Evolutionary conservation across 2,113 vertebrate species (phyloP).

Genomic region (Odocoileus virginianus): DNA sequence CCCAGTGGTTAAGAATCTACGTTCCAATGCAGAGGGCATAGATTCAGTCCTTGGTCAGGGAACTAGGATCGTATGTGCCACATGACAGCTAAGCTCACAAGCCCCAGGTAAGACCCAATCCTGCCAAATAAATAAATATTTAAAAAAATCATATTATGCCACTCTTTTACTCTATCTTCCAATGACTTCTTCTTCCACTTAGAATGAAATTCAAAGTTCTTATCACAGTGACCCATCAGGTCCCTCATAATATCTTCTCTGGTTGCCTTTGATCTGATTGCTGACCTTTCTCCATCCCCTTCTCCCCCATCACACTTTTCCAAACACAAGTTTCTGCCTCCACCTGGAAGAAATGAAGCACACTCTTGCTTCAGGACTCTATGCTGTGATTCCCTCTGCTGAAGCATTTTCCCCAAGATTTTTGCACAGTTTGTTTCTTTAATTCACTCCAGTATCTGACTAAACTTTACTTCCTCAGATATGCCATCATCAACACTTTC

Average conservation of each 20-base stretch:
- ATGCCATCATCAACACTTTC: neutral
- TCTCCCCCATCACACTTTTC: neutral
- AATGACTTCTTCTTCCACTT: neutral
- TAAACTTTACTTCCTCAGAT: neutral
- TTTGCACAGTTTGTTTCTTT: neutral
- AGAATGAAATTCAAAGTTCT: neutral
- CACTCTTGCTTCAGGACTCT: neutral
- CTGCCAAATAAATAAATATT: neutral
- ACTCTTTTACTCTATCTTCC: neutral
- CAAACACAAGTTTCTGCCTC: neutral
- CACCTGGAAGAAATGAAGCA: neutral
- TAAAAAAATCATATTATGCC: neutral
- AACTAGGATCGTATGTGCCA: neutral
- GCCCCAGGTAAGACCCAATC: neutral
- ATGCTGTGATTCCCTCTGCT: neutral
- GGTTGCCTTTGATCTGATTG: neutral
- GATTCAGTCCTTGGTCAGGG: neutral
- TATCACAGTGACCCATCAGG: neutral
- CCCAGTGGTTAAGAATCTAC: neutral
- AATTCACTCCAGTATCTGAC: neutral
- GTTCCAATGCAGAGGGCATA: neutral
- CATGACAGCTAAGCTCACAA: neutral
- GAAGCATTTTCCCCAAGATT: neutral
- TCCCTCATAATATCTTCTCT: neutral
- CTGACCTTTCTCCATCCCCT: accelerated